Evolutionary conservation across 2,797 vertebrate genomes (phyloP).

Genomic region (Lycodopsis pacificus): DNA sequence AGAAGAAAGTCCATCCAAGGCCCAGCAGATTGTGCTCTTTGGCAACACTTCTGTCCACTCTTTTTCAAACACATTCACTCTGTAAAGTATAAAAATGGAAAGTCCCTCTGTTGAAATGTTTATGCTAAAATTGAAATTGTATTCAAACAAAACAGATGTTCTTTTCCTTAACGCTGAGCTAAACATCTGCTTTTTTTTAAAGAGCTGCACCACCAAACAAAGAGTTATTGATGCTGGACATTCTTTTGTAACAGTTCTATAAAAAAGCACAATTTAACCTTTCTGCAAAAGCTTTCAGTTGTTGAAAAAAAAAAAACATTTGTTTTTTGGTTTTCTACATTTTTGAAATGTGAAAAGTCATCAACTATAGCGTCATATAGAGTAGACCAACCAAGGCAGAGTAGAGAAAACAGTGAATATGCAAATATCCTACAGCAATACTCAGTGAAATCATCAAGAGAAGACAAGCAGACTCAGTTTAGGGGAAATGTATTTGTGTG

Average conservation of each 20-base stretch:
- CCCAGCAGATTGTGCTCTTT: constrained; percentile 29
- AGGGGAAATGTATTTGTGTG: not conserved
- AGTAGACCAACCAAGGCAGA: not conserved
- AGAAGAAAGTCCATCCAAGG: constrained; percentile 5
- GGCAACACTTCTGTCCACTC: constrained; percentile 42
- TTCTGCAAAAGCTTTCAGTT: not conserved
- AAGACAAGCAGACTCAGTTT: not conserved
- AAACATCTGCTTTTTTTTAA: constrained; percentile 49
- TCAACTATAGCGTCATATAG: not conserved
- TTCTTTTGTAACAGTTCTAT: constrained; percentile 19
- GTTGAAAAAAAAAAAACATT: not conserved
- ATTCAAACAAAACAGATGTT: constrained; percentile 30
- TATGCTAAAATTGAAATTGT: constrained; percentile 3
- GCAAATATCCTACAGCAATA: not conserved
- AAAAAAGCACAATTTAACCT: not conserved
- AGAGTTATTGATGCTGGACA: constrained; percentile 10
- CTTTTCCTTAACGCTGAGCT: constrained; percentile 25
- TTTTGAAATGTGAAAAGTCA: not conserved
- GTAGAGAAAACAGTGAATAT: not conserved
- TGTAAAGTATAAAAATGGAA: constrained; percentile 21
- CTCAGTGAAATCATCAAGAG: not conserved
- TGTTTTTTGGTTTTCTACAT: not conserved
- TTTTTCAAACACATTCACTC: constrained; percentile 25
- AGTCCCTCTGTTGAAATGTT: constrained; percentile 15
- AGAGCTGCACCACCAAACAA: constrained; percentile 28